These are phyloP conservation scores for Girardia tigrina DNA, from an alignment of 2,888 invertebrate genomes.

Conservation along the genomic window DNA sequence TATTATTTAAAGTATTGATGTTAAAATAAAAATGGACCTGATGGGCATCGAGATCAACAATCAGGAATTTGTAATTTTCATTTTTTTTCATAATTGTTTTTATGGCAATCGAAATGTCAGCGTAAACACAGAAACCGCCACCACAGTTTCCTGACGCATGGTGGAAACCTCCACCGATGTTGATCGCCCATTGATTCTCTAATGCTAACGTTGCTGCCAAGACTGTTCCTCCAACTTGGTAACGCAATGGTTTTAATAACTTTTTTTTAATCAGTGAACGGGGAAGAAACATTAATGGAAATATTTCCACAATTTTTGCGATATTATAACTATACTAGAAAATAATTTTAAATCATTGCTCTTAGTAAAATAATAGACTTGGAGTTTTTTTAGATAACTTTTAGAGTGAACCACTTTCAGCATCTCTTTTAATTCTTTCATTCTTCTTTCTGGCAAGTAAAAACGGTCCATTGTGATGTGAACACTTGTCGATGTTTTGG, in stretches of 20 bases:
- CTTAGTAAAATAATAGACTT: too few species aligned
- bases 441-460: too few species aligned
- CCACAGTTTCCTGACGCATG: constrained; percentile 66
- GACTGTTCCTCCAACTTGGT: constrained; percentile 64
- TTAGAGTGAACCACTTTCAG: too few species aligned
- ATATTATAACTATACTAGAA: constrained; percentile 67
- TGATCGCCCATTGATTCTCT: constrained; percentile 72
- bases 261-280: constrained; percentile 63
- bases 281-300: constrained; percentile 62
- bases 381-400: too few species aligned
- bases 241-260: constrained; percentile 62
- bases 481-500: too few species aligned
- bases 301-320: constrained; percentile 66
- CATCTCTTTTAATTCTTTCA: too few species aligned
- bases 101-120: constrained; percentile 69
- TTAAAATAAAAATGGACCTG: too few species aligned
- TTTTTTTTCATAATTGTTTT: constrained; percentile 53
- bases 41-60: constrained; percentile 78
- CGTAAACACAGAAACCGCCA: constrained; percentile 77
- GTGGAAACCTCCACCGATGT: constrained; percentile 79
- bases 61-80: constrained; percentile 56
- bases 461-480: too few species aligned
- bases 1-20: too few species aligned
- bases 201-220: constrained; percentile 68
- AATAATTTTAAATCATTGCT: too few species aligned